Conservation (phyloP, 2,113 vertebrate species). For the Grus americana region DNA sequence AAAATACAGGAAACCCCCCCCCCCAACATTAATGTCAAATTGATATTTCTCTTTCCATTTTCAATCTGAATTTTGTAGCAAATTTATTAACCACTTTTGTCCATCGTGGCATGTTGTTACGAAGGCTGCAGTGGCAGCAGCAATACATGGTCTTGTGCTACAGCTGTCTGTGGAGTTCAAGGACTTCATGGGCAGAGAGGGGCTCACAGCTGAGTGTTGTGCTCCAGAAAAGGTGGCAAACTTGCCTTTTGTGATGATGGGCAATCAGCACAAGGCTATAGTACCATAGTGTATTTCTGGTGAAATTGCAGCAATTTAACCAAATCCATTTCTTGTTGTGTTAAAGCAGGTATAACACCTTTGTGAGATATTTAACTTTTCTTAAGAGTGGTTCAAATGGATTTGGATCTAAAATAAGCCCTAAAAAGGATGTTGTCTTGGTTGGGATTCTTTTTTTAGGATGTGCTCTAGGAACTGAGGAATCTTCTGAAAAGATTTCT, state of each 20-base stretch:
- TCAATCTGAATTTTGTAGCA: background rate
- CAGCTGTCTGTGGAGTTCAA: background rate
- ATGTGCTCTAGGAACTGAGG: background rate
- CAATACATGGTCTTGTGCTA: background rate
- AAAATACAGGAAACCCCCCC: background rate
- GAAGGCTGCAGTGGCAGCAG: background rate
- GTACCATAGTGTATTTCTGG: background rate
- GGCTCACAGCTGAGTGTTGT: background rate
- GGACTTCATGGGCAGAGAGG: background rate
- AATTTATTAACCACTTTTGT: background rate
- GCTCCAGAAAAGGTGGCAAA: background rate
- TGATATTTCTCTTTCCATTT: background rate
- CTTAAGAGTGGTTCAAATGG: background rate
- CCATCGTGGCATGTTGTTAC: accelerated
- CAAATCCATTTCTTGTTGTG: background rate
- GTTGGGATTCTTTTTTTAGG: background rate
- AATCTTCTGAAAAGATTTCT: background rate
- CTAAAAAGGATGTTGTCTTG: background rate
- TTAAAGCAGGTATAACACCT: background rate
- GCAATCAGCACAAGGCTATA: background rate
- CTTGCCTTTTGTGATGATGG: background rate
- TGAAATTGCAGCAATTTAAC: background rate
- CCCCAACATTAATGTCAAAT: background rate
- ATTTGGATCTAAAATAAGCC: background rate
- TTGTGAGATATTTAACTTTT: background rate